These are phyloP conservation scores for Drosophila nigromelanica DNA, from an alignment of 1,140 invertebrate genomes.

Conservation along the genomic window DNA sequence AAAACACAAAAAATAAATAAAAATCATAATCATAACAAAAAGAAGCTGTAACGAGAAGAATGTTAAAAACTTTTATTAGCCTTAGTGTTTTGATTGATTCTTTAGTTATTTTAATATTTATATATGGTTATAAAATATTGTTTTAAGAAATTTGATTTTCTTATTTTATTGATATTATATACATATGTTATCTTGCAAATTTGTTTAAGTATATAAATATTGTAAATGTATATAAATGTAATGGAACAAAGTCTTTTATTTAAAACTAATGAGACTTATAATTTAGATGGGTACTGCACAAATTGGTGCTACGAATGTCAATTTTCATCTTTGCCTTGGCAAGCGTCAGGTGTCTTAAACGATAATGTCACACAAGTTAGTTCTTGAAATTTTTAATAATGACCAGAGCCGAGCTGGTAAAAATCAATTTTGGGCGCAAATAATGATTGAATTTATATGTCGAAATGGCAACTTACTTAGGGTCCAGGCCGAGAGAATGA, in stretches of 20 bases:
- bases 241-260: too few species aligned
- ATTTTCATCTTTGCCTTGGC: too few species aligned
- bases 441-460: slow-evolving; percentile 2
- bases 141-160: neutral
- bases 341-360: slow-evolving; percentile 63
- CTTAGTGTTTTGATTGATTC: neutral
- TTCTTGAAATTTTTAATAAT: slow-evolving; percentile 62
- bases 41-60: slow-evolving; percentile 63
- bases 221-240: too few species aligned
- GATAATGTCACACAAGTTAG: slow-evolving; percentile 46
- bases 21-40: slow-evolving; percentile 24
- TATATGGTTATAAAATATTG: neutral
- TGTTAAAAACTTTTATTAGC: slow-evolving; percentile 25
- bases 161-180: neutral
- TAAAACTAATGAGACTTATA: too few species aligned
- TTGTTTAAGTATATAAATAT: too few species aligned
- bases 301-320: too few species aligned
- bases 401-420: slow-evolving; percentile 46
- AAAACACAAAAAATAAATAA: slow-evolving; percentile 26
- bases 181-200: too few species aligned
- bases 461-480: slow-evolving; percentile 6
- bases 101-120: neutral
- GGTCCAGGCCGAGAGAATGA: slow-evolving; percentile 6
- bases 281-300: too few species aligned
- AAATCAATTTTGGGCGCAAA: slow-evolving; percentile 53